Base-by-base conservation (phyloP, 2,888 invertebrate genomes). In the Endotricha flammealis region DNA sequence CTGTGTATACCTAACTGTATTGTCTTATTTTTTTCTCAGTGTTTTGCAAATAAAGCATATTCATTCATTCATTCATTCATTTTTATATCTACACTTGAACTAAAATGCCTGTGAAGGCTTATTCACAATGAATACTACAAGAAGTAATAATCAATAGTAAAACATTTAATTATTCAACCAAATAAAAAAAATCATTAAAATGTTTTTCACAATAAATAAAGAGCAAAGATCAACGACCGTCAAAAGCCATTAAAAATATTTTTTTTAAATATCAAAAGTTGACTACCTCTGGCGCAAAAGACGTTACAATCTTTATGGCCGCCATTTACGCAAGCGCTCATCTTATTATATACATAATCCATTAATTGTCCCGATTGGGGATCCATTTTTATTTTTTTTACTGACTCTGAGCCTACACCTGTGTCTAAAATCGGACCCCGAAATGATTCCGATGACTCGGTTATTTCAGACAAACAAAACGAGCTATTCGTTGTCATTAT, bases 381-480 rank as follows among this genome's bases (percentile, higher is more conserved):
- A 48, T 52, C 64, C 67, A 47, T 57, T 57, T 53, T 59, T 54
- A 49, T 39, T 41, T 57, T 69, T 68, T 69, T 64, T 64, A 63
- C 52, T 49, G 49, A 46, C 57, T n/a, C n/a, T 60, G 53, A 67
- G 68, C n/a, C n/a, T n/a, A n/a, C 82, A 83, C 81, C 83, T 83
- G 83, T 80, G 67, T 57, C 58, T 66, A 58, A 66, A 60, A 63
- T 59, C 57, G 48, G 54, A 52, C 65, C n/a, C 67, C 69, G 59
- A 59, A 63, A 64, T 69, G 64, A 73, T 69, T 73, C 61, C 66
- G 64, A 79, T 83, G 82, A 82, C 79, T 82, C n/a, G 57, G 78
- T 66, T 73, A 73, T 72, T 70, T 73, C 62, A 40, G 53, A 61
- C 50, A 71, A 74, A 72, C 64, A 65, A 57, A 50, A 51, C 44